Evolutionary conservation across 2,797 vertebrate genomes (phyloP).

Genomic region (Fundulus diaphanus): DNA sequence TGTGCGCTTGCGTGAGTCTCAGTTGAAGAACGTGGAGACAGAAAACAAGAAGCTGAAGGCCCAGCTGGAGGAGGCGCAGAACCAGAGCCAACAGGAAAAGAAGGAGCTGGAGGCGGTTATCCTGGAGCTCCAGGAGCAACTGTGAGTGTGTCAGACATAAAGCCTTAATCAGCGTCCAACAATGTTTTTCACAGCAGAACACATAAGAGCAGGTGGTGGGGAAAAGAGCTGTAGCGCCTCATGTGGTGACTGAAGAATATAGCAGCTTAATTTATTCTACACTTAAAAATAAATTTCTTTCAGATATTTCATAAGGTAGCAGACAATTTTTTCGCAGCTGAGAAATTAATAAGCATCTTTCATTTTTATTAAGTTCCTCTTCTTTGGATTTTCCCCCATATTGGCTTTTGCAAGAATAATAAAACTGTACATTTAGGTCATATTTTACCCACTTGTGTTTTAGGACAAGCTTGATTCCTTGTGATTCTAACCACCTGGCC

Average conservation of each 20-base stretch:
- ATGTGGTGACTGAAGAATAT: neutral
- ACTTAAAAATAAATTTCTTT: too few species aligned
- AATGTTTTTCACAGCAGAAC: neutral
- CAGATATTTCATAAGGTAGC: too few species aligned
- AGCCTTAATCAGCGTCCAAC: neutral
- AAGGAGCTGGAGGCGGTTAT: constrained; percentile 92
- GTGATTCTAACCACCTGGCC: constrained; percentile 88
- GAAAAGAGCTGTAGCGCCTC: too few species aligned
- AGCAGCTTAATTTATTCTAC: neutral
- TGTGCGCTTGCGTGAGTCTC: constrained; percentile 93
- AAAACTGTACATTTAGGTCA: neutral
- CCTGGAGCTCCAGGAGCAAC: constrained; percentile 96
- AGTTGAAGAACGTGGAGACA: constrained; percentile 93
- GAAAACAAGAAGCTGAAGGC: constrained; percentile 92
- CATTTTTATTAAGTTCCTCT: neutral
- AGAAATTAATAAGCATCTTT: neutral
- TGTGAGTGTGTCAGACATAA: constrained; percentile 80
- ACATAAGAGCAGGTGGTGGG: neutral
- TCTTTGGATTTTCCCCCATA: neutral
- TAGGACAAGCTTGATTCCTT: constrained; percentile 94
- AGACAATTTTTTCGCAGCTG: too few species aligned
- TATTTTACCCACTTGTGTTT: constrained; percentile 37
- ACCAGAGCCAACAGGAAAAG: constrained; percentile 92
- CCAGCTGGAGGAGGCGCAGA: constrained; percentile 88
- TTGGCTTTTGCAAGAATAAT: neutral